Conservation (phyloP, 2,888 invertebrate species). For the Aporophyla nigra region DNA sequence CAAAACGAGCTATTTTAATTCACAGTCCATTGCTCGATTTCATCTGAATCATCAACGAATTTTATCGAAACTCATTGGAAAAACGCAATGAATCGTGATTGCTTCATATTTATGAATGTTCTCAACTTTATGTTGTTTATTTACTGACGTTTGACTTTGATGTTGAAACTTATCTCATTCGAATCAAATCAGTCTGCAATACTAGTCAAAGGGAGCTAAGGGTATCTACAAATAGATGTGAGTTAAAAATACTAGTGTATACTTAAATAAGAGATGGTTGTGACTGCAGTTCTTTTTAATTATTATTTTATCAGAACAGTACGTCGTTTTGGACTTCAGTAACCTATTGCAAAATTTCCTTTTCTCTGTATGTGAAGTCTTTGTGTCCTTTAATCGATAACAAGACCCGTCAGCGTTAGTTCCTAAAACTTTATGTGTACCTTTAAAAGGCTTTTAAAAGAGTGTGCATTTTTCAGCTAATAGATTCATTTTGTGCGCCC, state of each 20-base stretch:
- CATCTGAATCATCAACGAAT: conserved; percentile 46
- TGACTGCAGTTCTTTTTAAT: not conserved
- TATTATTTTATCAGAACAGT: not conserved
- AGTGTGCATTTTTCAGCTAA: too few relatives aligned
- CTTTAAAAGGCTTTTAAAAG: not conserved
- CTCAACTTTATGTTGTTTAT: conserved; percentile 52
- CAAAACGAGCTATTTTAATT: conserved; percentile 43
- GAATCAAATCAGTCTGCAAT: conserved; percentile 51
- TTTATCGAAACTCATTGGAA: conserved; percentile 56
- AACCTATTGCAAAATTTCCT: not conserved
- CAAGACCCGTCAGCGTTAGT: too few relatives aligned
- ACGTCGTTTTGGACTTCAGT: not conserved
- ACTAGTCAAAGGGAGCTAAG: conserved; percentile 26
- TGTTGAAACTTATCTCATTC: conserved; percentile 46
- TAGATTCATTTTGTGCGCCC: not conserved
- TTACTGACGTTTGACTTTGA: conserved; percentile 49
- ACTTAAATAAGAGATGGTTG: not conserved
- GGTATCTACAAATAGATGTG: not conserved
- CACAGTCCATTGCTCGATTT: conserved; percentile 56
- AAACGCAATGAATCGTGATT: conserved; percentile 57
- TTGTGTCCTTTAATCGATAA: not conserved
- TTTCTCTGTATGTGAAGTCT: not conserved
- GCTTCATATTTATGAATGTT: conserved; percentile 55
- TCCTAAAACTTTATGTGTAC: not conserved
- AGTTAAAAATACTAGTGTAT: not conserved